Conservation (phyloP, 2,888 invertebrate genomes). For the Drosophila incognita region DNA sequence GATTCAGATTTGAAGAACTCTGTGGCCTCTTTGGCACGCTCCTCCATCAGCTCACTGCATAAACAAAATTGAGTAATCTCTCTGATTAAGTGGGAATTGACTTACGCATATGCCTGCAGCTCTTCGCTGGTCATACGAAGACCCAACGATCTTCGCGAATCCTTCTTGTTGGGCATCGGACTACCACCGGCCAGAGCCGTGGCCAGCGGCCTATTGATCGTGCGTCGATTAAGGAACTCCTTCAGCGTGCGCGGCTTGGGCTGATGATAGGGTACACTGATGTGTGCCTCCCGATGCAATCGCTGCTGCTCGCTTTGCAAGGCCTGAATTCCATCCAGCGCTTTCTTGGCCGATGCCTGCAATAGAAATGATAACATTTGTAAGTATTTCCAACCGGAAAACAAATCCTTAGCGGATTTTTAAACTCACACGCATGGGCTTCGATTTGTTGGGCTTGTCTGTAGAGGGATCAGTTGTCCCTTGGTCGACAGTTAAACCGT, state of each 20-base stretch:
- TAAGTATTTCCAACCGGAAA: not conserved
- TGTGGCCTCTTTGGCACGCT: constrained; percentile 90
- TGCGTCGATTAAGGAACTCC: constrained; percentile 89
- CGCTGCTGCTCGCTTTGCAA: constrained; percentile 94
- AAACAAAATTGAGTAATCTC: not conserved
- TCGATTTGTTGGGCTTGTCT: constrained; percentile 44
- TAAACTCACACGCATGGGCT: constrained; percentile 60
- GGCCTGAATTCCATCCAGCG: constrained; percentile 89
- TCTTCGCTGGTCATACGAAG: constrained; percentile 90
- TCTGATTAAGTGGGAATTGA: not conserved
- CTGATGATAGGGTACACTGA: constrained; percentile 94
- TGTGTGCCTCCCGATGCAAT: constrained; percentile 90
- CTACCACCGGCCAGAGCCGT: constrained; percentile 54
- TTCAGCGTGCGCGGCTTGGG: constrained; percentile 92
- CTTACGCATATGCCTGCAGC: constrained; percentile 88
- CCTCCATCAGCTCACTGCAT: constrained; percentile 88
- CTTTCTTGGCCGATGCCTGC: constrained; percentile 89
- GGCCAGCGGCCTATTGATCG: constrained; percentile 71
- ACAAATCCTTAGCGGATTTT: not conserved
- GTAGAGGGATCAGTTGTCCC: not conserved
- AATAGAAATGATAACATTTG: constrained; percentile 28
- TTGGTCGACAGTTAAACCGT: constrained; percentile 24
- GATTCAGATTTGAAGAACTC: constrained; percentile 91
- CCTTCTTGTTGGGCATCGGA: constrained; percentile 53
- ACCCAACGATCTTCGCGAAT: constrained; percentile 61